A percentile compares a stretch with the other conserved stretches of the same genome.
Evolutionary conservation across 2,113 vertebrate species (phyloP).

Genomic region (Hydrolagus affinis): DNA sequence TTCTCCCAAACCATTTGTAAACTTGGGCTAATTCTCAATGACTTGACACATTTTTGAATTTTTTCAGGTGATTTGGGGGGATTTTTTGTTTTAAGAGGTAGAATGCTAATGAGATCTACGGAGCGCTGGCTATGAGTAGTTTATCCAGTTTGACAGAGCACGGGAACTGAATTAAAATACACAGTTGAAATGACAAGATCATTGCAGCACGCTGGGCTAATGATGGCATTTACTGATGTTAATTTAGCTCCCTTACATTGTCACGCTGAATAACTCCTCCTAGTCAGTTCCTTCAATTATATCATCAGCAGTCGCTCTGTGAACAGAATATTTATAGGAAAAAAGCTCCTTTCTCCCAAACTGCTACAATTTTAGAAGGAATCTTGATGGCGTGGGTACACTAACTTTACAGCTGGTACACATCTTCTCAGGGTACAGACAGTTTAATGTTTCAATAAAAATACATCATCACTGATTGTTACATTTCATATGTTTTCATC

Average conservation of each 20-base stretch:
- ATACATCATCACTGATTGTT: too few species aligned
- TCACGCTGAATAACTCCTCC: background rate
- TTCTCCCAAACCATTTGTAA: too few species aligned
- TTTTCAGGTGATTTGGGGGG: too few species aligned
- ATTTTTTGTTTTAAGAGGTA: background rate
- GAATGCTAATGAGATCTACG: background rate
- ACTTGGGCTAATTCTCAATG: too few species aligned
- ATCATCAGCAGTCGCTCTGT: conserved; percentile 17
- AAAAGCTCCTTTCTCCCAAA: too few species aligned
- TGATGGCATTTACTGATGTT: background rate
- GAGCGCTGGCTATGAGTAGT: background rate
- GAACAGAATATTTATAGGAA: background rate
- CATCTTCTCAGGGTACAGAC: too few species aligned
- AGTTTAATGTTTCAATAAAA: too few species aligned
- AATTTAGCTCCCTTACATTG: conserved; percentile 1
- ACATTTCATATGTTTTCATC: too few species aligned
- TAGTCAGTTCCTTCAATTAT: conserved; percentile 17
- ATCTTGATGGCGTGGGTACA: too few species aligned
- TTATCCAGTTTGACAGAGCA: background rate
- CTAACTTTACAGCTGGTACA: too few species aligned
- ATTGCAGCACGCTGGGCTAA: background rate
- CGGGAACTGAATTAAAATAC: background rate
- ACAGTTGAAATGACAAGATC: conserved; percentile 8
- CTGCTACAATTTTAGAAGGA: too few species aligned
- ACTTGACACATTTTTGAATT: too few species aligned